Evolutionary conservation across 2,888 invertebrate genomes (phyloP), one percentile per base, ranked within the genome.

Genomic region (Drosophila buzzatii): DNA sequence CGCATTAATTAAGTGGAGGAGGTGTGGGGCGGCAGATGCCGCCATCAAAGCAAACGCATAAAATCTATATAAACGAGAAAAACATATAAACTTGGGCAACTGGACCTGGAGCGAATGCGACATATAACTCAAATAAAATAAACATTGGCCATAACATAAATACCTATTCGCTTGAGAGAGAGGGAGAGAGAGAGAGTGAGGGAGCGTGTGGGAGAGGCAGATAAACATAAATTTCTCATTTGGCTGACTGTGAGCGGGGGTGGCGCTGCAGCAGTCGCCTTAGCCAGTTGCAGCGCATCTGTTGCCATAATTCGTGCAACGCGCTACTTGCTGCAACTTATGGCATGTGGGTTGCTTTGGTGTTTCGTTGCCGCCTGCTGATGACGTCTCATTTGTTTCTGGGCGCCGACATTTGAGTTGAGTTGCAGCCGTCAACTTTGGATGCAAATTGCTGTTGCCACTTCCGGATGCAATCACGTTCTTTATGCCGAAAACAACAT

Each of bases 291-390:
- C 77, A 65, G 63, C 63, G 86, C 86, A 90, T 87, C 87, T 87
- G 87, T 75, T 87, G 85, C 90, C 88, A 90, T 87, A 90, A 89
- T 79, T 87, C 87, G 90, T 84, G 71, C 69, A 71, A 69, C 82
- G 82, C 76, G 80, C 66, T 73, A 79, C 74, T 57, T 71, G 65
- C 51, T 14, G 27, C 74, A 63, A 63, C 69, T 69, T 73, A 39
- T 68, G 73, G 69, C 23, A 23, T 35, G 45, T 49, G 42, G 35
- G 23, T 31, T 58, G 68, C 70, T 70, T 47, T 27, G 75, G 53
- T 61, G 64, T 70, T 67, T 31, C 58, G 65, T 72, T 65, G 62
- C 49, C 76, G 62, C 49, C 76, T 67, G 89, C 70, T 72, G 78
- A 74, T 83, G 70, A 70, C 67, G 86, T 85, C 89, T 90, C 78